Conservation (phyloP, 1,140 invertebrate species). For the Diuraphis noxia region DNA sequence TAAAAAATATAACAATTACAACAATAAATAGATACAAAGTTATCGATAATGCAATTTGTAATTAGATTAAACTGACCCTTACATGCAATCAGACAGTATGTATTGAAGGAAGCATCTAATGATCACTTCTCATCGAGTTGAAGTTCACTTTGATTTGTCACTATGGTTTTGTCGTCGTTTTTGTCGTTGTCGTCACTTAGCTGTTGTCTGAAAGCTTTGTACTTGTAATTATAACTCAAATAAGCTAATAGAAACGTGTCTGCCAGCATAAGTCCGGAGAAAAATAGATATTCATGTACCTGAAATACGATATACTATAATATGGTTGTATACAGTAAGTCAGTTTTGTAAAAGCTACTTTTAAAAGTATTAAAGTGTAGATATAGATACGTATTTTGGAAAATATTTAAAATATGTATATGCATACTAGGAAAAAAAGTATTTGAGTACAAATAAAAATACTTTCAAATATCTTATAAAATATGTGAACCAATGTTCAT, state of each 20-base stretch:
- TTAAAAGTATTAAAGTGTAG: too few relatives aligned
- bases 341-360: too few relatives aligned
- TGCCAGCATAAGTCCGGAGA: constrained; percentile 79
- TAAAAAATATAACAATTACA: too few relatives aligned
- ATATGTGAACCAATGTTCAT: too few relatives aligned
- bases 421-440: too few relatives aligned
- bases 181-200: neutral
- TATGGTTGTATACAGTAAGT: constrained; percentile 49
- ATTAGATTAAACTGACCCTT: neutral
- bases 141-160: neutral
- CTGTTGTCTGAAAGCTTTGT: constrained; percentile 17
- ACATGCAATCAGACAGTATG: neutral
- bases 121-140: neutral
- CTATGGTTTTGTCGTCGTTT: neutral
- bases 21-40: neutral
- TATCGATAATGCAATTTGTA: neutral
- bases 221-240: constrained; percentile 73
- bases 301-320: constrained; percentile 60
- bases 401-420: too few relatives aligned
- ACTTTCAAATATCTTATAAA: too few relatives aligned
- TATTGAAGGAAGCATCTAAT: neutral
- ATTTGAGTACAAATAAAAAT: too few relatives aligned
- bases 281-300: constrained; percentile 85
- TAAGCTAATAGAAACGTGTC: constrained; percentile 80
- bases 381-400: too few relatives aligned